phyloP scores from a whole-genome alignment of 1,140 invertebrate species.

The Ooceraea biroi region DNA sequence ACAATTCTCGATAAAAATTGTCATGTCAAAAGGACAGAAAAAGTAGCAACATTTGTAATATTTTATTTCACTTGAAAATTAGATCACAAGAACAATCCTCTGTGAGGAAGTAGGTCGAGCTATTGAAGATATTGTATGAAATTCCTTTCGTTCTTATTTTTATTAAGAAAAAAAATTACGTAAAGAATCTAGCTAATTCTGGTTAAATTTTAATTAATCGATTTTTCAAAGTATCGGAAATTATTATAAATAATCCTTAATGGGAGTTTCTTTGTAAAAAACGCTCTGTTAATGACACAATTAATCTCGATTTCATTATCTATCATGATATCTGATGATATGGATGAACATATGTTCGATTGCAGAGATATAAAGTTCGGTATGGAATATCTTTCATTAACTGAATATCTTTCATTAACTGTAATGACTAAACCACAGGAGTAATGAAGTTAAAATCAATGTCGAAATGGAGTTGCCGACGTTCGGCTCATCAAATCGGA shows the following conservation, averaged over 20 bases:
- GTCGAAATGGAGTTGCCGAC: constrained; percentile 36
- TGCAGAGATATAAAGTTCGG: background rate
- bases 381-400: constrained; percentile 25
- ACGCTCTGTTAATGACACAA: too few relatives aligned
- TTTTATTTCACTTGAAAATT: background rate
- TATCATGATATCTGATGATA: background rate
- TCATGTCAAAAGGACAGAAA: constrained; percentile 24
- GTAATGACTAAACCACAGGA: background rate
- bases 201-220: background rate
- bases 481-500: constrained; percentile 54
- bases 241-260: background rate
- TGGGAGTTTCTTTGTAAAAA: too few relatives aligned
- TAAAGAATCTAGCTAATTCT: background rate
- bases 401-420: constrained; percentile 36
- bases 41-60: constrained; percentile 17
- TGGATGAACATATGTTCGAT: constrained; percentile 4
- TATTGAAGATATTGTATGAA: too few relatives aligned
- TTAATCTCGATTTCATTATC: background rate
- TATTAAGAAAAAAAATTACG: too few relatives aligned
- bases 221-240: background rate
- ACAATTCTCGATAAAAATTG: constrained; percentile 53
- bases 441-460: constrained; percentile 57
- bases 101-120: too few relatives aligned
- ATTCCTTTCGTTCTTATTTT: too few relatives aligned
- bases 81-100: too few relatives aligned